phyloP scores from a whole-genome alignment of 2,797 vertebrate genomes.

The Rhinatrema bivittatum region DNA sequence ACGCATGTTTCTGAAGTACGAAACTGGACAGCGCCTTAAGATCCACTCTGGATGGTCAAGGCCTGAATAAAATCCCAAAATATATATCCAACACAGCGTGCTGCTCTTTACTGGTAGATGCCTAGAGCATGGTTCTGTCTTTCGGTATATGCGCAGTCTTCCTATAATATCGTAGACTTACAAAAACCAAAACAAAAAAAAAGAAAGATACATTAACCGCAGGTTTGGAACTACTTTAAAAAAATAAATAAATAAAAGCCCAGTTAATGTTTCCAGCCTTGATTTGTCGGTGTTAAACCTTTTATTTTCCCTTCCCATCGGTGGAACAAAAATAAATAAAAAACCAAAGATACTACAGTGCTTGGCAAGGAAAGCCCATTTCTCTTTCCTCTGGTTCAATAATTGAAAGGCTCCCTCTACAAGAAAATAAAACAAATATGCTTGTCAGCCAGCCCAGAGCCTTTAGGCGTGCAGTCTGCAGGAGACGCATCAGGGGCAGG shows the following conservation, averaged over 20 bases:
- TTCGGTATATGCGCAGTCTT: too few relatives aligned
- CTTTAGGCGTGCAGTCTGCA: conserved; percentile 20
- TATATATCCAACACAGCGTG: too few relatives aligned
- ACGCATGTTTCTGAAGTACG: too few relatives aligned
- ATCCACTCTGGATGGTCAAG: too few relatives aligned
- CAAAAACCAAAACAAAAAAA: too few relatives aligned
- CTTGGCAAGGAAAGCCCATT: conserved; percentile 26
- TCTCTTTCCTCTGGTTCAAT: conserved; percentile 31
- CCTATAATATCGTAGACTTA: too few relatives aligned
- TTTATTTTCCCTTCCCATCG: conserved; percentile 13
- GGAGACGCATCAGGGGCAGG: conserved; percentile 35
- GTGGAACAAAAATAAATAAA: conserved; percentile 13
- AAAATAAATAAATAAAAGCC: neutral
- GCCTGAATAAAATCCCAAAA: too few relatives aligned
- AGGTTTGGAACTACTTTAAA: neutral
- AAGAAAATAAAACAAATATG: conserved; percentile 34
- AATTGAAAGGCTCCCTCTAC: conserved; percentile 38
- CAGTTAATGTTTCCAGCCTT: conserved; percentile 3
- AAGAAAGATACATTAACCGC: conserved; percentile 1
- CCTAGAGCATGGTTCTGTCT: too few relatives aligned
- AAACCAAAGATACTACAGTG: too few relatives aligned
- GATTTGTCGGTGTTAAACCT: too few relatives aligned
- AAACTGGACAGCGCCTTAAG: too few relatives aligned
- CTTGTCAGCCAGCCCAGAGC: conserved; percentile 34
- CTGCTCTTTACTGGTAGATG: too few relatives aligned